Conservation (phyloP, 2,888 invertebrate genomes). For the Acrobeloides nanus region DNA sequence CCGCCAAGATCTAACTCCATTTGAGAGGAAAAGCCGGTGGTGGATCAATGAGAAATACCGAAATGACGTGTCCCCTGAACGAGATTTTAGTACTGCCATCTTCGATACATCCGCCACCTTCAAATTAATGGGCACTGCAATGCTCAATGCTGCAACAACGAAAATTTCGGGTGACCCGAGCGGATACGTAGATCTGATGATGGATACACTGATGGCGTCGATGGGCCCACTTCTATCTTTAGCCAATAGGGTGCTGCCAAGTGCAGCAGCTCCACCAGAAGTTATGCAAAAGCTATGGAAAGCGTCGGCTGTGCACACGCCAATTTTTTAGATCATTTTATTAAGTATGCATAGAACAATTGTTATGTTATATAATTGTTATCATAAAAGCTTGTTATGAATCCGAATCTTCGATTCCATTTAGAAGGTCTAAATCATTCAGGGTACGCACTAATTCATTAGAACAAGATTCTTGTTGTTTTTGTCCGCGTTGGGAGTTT, state of each 20-base stretch:
- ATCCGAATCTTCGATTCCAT: too few relatives aligned
- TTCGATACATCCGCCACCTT: slow-evolving; percentile 38
- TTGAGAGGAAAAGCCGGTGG: slow-evolving; percentile 42
- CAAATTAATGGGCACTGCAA: slow-evolving; percentile 33
- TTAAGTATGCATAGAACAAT: too few relatives aligned
- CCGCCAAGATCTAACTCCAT: slow-evolving; percentile 31
- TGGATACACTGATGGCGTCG: slow-evolving; percentile 42
- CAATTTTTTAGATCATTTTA: slow-evolving; percentile 38
- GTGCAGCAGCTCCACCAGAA: slow-evolving; percentile 12
- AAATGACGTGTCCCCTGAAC: slow-evolving; percentile 32
- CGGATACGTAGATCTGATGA: slow-evolving; percentile 44
- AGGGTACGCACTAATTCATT: too few relatives aligned
- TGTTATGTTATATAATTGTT: too few relatives aligned
- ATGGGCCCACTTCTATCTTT: slow-evolving; percentile 35
- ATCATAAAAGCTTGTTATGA: too few relatives aligned
- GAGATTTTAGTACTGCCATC: slow-evolving; percentile 15
- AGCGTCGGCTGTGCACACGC: slow-evolving; percentile 35
- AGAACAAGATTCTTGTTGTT: too few relatives aligned
- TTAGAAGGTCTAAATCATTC: too few relatives aligned
- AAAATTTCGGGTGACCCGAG: slow-evolving; percentile 34
- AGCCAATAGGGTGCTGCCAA: slow-evolving; percentile 28
- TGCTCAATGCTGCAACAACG: slow-evolving; percentile 15
- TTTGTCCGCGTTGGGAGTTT: too few relatives aligned
- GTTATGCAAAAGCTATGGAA: slow-evolving; percentile 31
- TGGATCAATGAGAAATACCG: slow-evolving; percentile 41